Evolutionary conservation across 2,797 vertebrate species (phyloP).

Genomic region (Cryptoprocta ferox): DNA sequence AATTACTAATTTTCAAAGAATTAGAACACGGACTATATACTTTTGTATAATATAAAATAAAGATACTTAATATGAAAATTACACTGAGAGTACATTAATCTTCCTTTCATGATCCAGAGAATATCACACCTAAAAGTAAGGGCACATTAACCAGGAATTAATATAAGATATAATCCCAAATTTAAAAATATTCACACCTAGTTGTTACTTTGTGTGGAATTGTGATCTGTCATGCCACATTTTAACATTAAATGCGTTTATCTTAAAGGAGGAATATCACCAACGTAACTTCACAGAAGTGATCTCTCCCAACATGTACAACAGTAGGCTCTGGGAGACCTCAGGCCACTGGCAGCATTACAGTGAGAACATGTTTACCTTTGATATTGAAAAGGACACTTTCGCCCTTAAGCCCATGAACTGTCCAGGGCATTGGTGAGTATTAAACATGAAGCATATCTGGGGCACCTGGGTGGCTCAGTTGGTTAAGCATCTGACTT

Average conservation of each 20-base stretch:
- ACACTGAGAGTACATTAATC: background rate
- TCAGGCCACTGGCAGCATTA: conserved; percentile 98
- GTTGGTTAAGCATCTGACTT: too few relatives aligned
- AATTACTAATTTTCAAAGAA: background rate
- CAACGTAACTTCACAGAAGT: conserved; percentile 94
- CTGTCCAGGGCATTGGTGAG: conserved; percentile 97
- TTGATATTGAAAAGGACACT: conserved; percentile 94
- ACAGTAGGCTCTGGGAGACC: conserved; percentile 95
- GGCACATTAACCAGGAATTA: background rate
- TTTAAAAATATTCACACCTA: background rate
- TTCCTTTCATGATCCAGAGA: background rate
- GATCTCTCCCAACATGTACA: conserved; percentile 95
- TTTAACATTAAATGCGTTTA: background rate
- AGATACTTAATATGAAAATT: background rate
- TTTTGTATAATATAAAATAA: background rate
- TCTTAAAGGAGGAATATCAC: conserved; percentile 92
- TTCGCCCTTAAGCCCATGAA: conserved; percentile 99
- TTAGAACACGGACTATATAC: background rate
- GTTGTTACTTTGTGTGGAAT: background rate
- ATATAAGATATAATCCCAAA: background rate
- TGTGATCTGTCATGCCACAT: background rate
- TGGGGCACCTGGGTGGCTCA: background rate
- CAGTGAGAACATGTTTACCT: conserved; percentile 96
- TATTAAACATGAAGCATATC: background rate
- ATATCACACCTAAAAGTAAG: background rate